Evolutionary conservation across 2,888 invertebrate species (phyloP), one percentile per base, ranked within the genome.

Genomic region (Acleris cristana): DNA sequence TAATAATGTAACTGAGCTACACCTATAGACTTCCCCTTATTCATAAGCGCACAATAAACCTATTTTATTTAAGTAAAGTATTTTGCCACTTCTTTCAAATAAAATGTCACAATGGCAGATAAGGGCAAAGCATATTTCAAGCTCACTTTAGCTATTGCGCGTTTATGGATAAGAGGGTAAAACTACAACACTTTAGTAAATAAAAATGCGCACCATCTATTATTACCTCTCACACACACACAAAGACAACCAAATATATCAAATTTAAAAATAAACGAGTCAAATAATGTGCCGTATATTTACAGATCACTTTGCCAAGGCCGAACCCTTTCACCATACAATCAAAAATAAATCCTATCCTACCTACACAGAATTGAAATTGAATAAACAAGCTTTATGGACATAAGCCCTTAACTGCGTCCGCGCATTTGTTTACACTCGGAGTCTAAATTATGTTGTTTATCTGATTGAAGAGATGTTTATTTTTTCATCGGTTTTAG

Each of bases 401-500:
- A 49, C 48, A 48, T 58, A 48, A 26, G 23, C 26, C 58, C 45
- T 60, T 44, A 2, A 49, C 45, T 40, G 49, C 16, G 55, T 44
- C 8, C 26, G 21, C 40, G 40, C 40, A 40, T 45, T 48, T 65
- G 69, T 69, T 69, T 69, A 69, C 53, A 51, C 52, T 40, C 30
- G 48, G 23, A 40, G 40, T n/a, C 48, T 65, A 51, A 69, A 69
- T 69, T 63, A 66, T 65, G 57, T 58, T 63, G 69, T 59, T 66
- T 61, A 61, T 66, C 55, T 66, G 66, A 55, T 53, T 58, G 63
- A 59, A 57, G 54, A 55, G 44, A 21, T 69, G 66, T 66, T 69
- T 69, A 66, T 59, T 66, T 45, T 66, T 67, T 49, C 63, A 54
- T 26, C 19, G 48, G 34, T 56, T 61, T 52, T 58, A 44, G 40